These are phyloP conservation scores for Darevskia nairensis DNA, from an alignment of 2,797 vertebrate genomes.

Conservation along the genomic window DNA sequence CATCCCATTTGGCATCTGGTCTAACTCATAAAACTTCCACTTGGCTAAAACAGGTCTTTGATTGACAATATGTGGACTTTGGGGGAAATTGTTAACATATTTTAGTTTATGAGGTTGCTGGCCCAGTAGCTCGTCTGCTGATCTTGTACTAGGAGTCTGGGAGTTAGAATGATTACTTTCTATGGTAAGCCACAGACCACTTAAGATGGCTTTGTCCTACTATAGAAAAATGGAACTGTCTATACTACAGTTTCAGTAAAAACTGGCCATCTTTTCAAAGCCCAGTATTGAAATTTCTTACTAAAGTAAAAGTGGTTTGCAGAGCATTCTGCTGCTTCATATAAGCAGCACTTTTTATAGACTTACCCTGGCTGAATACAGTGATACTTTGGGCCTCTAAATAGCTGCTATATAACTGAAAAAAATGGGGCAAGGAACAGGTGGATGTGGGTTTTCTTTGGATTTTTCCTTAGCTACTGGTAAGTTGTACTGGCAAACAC, in stretches of 20 bases:
- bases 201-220: neutral
- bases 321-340: neutral
- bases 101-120: slow-evolving; percentile 51
- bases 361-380: neutral
- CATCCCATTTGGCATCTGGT: slow-evolving; percentile 42
- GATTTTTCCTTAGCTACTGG: neutral
- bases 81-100: slow-evolving; percentile 26
- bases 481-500: neutral
- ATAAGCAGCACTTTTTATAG: neutral
- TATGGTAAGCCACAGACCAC: neutral
- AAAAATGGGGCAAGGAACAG: neutral
- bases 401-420: neutral
- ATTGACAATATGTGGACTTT: slow-evolving; percentile 41
- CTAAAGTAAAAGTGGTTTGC: neutral
- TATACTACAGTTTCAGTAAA: neutral
- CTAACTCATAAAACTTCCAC: slow-evolving; percentile 49
- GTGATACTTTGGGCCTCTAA: neutral
- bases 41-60: slow-evolving; percentile 52
- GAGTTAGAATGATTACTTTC: slow-evolving; percentile 17
- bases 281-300: neutral
- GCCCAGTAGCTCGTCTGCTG: slow-evolving; percentile 4
- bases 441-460: neutral
- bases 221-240: neutral
- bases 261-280: neutral
- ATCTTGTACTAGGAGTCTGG: neutral